A percentile compares a stretch with the other conserved stretches of the same genome.
phyloP scores from a whole-genome alignment of 2,113 vertebrate species.

The Tachycineta bicolor region DNA sequence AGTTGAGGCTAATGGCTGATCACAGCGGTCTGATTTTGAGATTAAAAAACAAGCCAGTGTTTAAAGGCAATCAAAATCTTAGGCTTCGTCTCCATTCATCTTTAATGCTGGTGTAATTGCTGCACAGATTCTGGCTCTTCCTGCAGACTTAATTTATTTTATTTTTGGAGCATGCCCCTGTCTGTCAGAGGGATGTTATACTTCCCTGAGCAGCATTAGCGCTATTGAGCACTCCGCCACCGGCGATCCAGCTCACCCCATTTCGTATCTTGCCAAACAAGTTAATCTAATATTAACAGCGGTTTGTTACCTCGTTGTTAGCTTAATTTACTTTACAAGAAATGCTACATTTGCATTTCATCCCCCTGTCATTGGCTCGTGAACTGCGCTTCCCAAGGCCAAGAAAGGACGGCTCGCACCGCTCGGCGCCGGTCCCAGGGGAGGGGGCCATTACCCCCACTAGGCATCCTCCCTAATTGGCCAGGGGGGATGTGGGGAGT shows the following conservation, averaged over 20 bases:
- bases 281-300: conserved; percentile 70
- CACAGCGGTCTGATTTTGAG: conserved; percentile 13
- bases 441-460: neutral
- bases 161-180: neutral
- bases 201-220: conserved; percentile 53
- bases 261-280: conserved; percentile 62
- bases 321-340: conserved; percentile 71
- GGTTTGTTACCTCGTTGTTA: conserved; percentile 63
- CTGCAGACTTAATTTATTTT: neutral
- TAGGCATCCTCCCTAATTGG: conserved; percentile 9
- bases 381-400: neutral
- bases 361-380: neutral
- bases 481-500: neutral
- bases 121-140: conserved; percentile 44
- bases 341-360: conserved; percentile 54
- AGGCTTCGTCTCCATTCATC: conserved; percentile 6
- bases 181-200: conserved; percentile 41
- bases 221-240: conserved; percentile 5
- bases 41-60: conserved; percentile 25
- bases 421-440: neutral
- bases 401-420: neutral
- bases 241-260: conserved; percentile 38
- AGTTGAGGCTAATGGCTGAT: neutral
- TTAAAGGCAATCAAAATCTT: conserved; percentile 45
- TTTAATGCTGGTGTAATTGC: conserved; percentile 48